A percentile compares a stretch with the other conserved stretches of the same genome.
These are phyloP conservation scores for Listronotus oregonensis DNA, from an alignment of 1,140 invertebrate genomes.

Conservation along the genomic window DNA sequence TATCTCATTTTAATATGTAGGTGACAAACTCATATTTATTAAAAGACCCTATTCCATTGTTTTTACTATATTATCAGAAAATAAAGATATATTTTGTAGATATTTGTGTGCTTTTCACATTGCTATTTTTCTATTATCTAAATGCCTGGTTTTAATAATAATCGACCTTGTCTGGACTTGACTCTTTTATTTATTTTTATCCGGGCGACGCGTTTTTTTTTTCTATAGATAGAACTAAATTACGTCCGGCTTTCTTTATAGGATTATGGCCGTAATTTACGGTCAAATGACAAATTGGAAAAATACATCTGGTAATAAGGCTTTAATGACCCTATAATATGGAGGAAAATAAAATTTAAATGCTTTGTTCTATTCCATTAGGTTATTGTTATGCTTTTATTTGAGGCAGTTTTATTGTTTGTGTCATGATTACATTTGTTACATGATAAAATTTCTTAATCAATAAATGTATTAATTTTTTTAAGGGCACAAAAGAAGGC, in stretches of 20 bases:
- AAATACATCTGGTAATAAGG: constrained; percentile 11
- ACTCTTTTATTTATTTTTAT: constrained; percentile 30
- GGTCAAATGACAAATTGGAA: constrained; percentile 21
- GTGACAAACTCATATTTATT: too few species aligned
- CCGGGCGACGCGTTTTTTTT: constrained; percentile 10
- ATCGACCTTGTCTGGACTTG: constrained; percentile 13
- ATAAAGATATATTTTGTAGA: too few species aligned
- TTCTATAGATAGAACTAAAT: constrained; percentile 15
- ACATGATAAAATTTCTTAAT: too few species aligned
- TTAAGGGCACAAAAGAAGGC: too few species aligned
- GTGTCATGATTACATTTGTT: background rate
- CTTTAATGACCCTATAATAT: constrained; percentile 1
- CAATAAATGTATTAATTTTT: too few species aligned
- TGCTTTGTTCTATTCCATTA: too few species aligned
- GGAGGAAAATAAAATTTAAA: constrained; percentile 2
- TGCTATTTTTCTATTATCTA: background rate
- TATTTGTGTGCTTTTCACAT: too few species aligned
- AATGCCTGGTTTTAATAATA: background rate
- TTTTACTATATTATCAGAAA: too few species aligned
- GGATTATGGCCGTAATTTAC: constrained; percentile 16
- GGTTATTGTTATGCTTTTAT: background rate
- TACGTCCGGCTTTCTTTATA: constrained; percentile 21
- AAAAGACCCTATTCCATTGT: too few species aligned
- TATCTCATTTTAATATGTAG: too few species aligned
- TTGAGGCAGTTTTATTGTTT: background rate